phyloP scores from a whole-genome alignment of 2,113 vertebrate genomes.

The Microtus oregoni region DNA sequence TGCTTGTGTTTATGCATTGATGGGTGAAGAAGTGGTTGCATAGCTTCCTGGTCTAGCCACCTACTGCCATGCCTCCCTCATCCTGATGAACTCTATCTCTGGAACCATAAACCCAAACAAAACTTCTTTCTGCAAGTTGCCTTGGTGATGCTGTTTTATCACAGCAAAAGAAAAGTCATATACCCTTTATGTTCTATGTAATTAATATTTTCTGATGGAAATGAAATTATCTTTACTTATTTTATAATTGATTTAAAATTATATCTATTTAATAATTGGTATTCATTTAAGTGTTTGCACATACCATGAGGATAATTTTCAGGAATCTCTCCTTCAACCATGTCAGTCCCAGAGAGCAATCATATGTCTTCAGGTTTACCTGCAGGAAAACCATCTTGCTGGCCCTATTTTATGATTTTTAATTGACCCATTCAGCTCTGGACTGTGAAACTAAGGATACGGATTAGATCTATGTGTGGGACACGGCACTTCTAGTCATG shows the following conservation, averaged over 20 bases:
- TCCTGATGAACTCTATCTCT: neutral
- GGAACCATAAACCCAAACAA: neutral
- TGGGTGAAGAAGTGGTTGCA: neutral
- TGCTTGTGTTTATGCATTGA: neutral
- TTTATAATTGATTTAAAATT: neutral
- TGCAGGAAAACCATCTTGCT: neutral
- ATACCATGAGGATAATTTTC: neutral
- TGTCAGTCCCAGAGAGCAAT: neutral
- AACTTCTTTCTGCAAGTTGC: neutral
- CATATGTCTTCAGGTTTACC: neutral
- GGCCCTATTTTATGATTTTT: neutral
- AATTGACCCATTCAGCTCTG: neutral
- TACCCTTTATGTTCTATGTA: neutral
- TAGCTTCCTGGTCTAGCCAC: neutral
- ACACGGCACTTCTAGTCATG: neutral
- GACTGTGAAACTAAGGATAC: neutral
- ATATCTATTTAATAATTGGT: neutral
- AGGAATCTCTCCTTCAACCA: neutral
- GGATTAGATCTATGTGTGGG: neutral
- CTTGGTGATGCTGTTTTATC: neutral
- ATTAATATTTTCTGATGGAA: neutral
- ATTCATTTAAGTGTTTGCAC: neutral
- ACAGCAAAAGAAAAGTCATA: neutral
- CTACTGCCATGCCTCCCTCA: neutral
- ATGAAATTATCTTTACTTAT: too few relatives aligned